A percentile compares a stretch with the other conserved stretches of the same genome.
These are phyloP conservation scores for Cheumatopsyche charites DNA, from an alignment of 1,140 invertebrate genomes.

Conservation along the genomic window DNA sequence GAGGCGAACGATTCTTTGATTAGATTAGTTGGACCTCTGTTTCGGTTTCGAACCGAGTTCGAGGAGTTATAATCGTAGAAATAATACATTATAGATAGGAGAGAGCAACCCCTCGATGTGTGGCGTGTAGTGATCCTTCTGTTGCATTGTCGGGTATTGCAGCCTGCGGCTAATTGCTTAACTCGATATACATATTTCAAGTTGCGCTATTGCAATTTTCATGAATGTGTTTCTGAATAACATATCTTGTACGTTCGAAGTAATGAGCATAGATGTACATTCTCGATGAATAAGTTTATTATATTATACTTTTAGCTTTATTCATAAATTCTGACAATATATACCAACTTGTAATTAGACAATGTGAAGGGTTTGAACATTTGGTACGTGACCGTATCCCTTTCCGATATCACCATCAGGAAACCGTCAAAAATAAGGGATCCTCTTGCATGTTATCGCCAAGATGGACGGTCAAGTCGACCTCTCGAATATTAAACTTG, in stretches of 20 bases:
- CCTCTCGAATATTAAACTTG: slow-evolving; percentile 44
- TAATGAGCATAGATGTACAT: no score
- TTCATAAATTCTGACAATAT: no score
- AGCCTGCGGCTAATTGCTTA: background rate
- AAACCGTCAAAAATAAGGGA: slow-evolving; percentile 38
- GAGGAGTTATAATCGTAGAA: slow-evolving; percentile 30
- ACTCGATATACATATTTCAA: background rate
- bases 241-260: no score
- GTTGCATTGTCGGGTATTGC: background rate
- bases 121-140: no score
- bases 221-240: no score
- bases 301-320: no score
- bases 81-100: slow-evolving; percentile 45
- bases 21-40: slow-evolving; percentile 11
- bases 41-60: background rate
- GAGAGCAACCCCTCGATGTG: no score
- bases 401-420: slow-evolving; percentile 7
- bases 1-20: slow-evolving; percentile 25
- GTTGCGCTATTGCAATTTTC: no score
- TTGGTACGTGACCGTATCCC: slow-evolving; percentile 24
- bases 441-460: slow-evolving; percentile 41
- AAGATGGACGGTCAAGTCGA: slow-evolving; percentile 40
- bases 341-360: no score
- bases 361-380: background rate
- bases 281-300: no score